A percentile compares a stretch with the other conserved stretches of the same genome.
Conservation (phyloP, 2,888 invertebrate genomes). For the Argyra leucocephala region DNA sequence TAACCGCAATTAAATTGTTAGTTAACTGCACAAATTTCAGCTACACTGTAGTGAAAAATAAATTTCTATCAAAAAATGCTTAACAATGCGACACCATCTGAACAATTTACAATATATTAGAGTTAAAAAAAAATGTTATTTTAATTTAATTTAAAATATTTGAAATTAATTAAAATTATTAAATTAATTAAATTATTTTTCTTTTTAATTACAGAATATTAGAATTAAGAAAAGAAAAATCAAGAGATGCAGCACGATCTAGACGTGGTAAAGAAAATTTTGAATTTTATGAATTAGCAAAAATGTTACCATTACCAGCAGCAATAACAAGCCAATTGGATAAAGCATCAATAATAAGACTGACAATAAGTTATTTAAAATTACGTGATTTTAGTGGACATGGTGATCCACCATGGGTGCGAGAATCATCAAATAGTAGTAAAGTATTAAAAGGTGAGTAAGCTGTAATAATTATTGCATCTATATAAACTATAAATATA, state of each 20-base stretch:
- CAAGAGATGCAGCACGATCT: conserved; percentile 83
- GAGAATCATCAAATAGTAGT: conserved; percentile 67
- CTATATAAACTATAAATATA: too few relatives aligned
- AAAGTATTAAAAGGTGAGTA: conserved; percentile 73
- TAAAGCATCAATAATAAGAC: conserved; percentile 91
- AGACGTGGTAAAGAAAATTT: conserved; percentile 90
- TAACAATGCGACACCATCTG: too few relatives aligned
- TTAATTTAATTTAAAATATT: too few relatives aligned
- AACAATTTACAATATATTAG: too few relatives aligned
- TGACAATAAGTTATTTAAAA: conserved; percentile 92
- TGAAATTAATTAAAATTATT: too few relatives aligned
- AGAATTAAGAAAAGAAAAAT: conserved; percentile 88
- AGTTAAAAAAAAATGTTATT: too few relatives aligned
- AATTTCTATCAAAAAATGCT: too few relatives aligned
- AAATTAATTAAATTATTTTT: too few relatives aligned
- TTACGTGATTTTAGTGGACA: conserved; percentile 89
- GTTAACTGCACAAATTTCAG: too few relatives aligned
- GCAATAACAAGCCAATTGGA: conserved; percentile 90
- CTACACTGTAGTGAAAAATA: too few relatives aligned
- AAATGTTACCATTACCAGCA: conserved; percentile 82
- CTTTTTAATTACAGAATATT: conserved; percentile 68
- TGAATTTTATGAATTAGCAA: conserved; percentile 92
- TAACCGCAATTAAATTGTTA: too few relatives aligned
- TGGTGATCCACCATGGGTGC: conserved; percentile 92
- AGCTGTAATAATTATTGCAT: too few relatives aligned